Percentiles rank a stretch among this genome's conserved stretches.
Conservation (phyloP, 2,888 invertebrate genomes). For the Pristionchus maxplancki region DNA sequence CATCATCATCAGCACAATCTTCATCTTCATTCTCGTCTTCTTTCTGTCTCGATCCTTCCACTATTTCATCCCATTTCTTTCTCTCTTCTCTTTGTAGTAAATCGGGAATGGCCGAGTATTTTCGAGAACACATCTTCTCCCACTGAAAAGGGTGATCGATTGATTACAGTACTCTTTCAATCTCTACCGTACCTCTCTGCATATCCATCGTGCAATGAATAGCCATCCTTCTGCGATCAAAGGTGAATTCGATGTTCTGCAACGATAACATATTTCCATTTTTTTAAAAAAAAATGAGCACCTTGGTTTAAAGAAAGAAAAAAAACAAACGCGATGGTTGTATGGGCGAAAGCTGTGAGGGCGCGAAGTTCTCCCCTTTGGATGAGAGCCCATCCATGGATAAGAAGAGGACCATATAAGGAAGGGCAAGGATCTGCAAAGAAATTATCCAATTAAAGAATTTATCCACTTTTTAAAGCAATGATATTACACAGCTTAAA, state of each 20-base stretch:
- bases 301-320: too few relatives aligned
- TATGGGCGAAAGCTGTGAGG: background rate
- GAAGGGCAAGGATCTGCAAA: background rate
- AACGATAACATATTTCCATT: background rate
- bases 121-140: background rate
- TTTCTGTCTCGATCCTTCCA: background rate
- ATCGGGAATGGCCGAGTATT: slow-evolving; percentile 4
- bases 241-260: background rate
- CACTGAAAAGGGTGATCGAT: background rate
- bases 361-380: background rate
- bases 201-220: slow-evolving; percentile 9
- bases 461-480: too few relatives aligned
- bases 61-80: background rate
- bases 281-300: too few relatives aligned
- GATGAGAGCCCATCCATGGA: slow-evolving; percentile 34
- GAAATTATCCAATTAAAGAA: background rate
- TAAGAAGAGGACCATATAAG: background rate
- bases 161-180: background rate
- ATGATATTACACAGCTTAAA: background rate
- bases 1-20: background rate
- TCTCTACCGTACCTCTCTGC: background rate
- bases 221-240: background rate
- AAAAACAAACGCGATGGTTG: background rate
- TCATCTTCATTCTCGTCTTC: background rate
- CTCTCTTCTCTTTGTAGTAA: slow-evolving; percentile 14